These are phyloP conservation scores for Arctopsyche grandis DNA, from an alignment of 1,140 invertebrate genomes.

Conservation along the genomic window DNA sequence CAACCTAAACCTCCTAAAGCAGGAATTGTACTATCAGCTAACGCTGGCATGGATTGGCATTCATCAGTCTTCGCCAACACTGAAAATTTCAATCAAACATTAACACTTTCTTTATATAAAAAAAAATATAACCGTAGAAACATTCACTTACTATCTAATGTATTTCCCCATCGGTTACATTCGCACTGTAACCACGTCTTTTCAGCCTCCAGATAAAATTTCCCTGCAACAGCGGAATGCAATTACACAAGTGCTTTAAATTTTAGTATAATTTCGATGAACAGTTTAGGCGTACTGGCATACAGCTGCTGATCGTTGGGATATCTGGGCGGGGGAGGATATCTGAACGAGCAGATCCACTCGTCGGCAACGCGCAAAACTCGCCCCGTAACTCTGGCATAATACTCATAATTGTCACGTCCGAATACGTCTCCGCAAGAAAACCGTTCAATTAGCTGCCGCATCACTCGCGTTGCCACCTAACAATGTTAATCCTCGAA, in stretches of 20 bases:
- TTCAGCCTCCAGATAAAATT: slow-evolving; percentile 85
- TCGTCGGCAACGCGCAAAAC: slow-evolving; percentile 92
- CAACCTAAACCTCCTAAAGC: slow-evolving; percentile 73
- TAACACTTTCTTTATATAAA: not conserved
- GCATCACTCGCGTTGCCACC: slow-evolving; percentile 94
- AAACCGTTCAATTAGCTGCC: slow-evolving; percentile 97
- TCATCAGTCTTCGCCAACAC: slow-evolving; percentile 74
- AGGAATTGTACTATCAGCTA: slow-evolving; percentile 71
- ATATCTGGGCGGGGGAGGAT: slow-evolving; percentile 80
- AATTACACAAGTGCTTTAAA: not conserved
- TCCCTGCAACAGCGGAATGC: slow-evolving; percentile 69
- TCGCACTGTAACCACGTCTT: slow-evolving; percentile 90
- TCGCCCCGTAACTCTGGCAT: slow-evolving; percentile 92
- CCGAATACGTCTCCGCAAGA: slow-evolving; percentile 95
- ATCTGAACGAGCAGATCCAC: slow-evolving; percentile 94
- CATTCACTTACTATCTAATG: slow-evolving; percentile 75
- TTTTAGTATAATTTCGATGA: not conserved
- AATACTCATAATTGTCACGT: slow-evolving; percentile 96
- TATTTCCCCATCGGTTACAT: slow-evolving; percentile 84
- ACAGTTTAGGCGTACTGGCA: slow-evolving; percentile 79
- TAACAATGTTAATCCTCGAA: slow-evolving; percentile 58
- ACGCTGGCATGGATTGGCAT: slow-evolving; percentile 84
- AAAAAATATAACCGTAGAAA: not conserved
- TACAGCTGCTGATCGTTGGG: slow-evolving; percentile 68
- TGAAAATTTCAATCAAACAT: slow-evolving; percentile 57